phyloP scores from a whole-genome alignment of 2,888 invertebrate genomes.

The Isoperla grammatica region DNA sequence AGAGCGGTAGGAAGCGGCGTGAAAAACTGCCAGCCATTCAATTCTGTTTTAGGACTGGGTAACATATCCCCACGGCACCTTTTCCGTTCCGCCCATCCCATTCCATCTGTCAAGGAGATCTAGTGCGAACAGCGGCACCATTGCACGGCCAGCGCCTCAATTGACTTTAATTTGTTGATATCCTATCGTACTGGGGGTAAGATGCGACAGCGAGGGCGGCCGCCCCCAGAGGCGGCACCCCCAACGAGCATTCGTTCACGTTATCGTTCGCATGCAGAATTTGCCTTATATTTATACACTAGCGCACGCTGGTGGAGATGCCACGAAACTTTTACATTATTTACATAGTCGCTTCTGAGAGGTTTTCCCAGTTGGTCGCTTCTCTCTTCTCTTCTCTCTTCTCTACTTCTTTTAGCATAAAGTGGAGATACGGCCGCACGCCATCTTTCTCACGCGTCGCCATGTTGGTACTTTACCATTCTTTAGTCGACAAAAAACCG shows the following conservation, averaged over 20 bases:
- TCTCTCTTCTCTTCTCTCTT: no score
- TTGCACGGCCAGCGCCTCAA: conserved; percentile 13
- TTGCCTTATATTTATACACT: conserved; percentile 1
- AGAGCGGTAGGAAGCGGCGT: conserved; percentile 6
- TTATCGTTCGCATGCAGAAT: conserved; percentile 1
- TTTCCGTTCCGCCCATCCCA: conserved; percentile 24
- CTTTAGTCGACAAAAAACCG: no score
- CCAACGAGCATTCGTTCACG: conserved; percentile 13
- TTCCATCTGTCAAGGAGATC: conserved; percentile 26
- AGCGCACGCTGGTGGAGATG: neutral
- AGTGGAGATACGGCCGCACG: no score
- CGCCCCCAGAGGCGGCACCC: conserved; percentile 2
- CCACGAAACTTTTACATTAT: conserved; percentile 15
- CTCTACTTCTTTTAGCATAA: no score
- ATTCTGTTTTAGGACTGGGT: conserved; percentile 9
- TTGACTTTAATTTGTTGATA: conserved; percentile 30
- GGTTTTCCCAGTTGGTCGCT: no score
- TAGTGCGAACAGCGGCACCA: conserved; percentile 28
- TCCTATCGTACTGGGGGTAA: conserved; percentile 16
- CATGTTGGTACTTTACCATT: no score
- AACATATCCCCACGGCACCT: conserved; percentile 11
- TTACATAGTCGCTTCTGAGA: conserved; percentile 7
- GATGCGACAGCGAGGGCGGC: conserved; percentile 14
- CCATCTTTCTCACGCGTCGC: no score
- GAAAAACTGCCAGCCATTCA: conserved; percentile 17